These are phyloP conservation scores for Cyrtorhinus lividipennis DNA, from an alignment of 1,140 invertebrate genomes.

Conservation along the genomic window DNA sequence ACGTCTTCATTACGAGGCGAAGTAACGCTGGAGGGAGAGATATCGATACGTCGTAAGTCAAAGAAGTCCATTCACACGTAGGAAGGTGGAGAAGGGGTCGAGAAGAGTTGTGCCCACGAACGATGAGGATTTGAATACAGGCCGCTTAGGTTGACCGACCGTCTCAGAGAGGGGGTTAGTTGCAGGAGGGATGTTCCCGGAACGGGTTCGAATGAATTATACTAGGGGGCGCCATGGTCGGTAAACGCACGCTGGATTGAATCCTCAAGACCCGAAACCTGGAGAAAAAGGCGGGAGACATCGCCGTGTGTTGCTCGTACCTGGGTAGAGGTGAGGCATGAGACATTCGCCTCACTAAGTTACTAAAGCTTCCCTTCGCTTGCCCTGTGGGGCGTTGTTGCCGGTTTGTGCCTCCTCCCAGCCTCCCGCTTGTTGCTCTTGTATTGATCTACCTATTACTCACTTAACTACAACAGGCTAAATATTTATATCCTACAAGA, in stretches of 20 bases:
- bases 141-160: background rate
- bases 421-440: slow-evolving; percentile 13
- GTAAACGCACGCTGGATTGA: background rate
- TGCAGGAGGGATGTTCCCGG: background rate
- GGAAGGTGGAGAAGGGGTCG: no score
- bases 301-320: no score
- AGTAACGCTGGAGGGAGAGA: no score
- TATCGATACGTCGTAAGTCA: no score
- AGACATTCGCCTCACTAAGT: background rate
- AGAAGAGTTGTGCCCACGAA: no score
- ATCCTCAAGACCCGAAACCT: no score
- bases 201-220: slow-evolving; percentile 1
- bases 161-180: background rate
- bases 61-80: no score
- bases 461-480: background rate
- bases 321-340: background rate
- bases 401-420: slow-evolving; percentile 10
- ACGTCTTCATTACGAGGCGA: no score
- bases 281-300: no score
- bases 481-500: no score
- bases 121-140: no score
- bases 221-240: background rate
- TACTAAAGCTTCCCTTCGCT: background rate
- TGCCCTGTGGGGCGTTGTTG: slow-evolving; percentile 1
- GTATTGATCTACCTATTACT: slow-evolving; percentile 12